These are phyloP conservation scores for Sarotherodon lohbergeri DNA, from an alignment of 2,113 vertebrate species.

Conservation along the genomic window DNA sequence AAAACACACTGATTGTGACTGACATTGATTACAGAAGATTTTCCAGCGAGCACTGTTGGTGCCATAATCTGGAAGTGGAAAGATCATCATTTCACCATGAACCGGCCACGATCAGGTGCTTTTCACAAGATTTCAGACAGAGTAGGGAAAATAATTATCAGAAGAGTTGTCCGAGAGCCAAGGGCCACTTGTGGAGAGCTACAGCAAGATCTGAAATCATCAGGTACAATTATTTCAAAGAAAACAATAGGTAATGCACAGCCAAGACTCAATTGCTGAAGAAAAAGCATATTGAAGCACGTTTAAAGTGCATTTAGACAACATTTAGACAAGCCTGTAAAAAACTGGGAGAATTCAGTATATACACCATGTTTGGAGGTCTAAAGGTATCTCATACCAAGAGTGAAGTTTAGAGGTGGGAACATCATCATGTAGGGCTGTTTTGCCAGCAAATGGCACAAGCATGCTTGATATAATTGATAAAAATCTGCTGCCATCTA, in stretches of 20 bases:
- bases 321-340: neutral
- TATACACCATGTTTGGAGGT: neutral
- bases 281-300: accelerated
- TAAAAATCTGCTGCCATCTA: neutral
- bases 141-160: neutral
- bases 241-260: neutral
- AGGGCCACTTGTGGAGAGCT: neutral
- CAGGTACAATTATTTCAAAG: neutral
- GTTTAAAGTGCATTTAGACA: neutral
- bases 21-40: neutral
- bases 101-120: neutral
- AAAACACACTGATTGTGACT: neutral
- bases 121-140: neutral
- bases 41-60: neutral
- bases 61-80: accelerated
- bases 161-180: neutral
- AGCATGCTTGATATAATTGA: neutral
- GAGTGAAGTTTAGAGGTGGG: neutral
- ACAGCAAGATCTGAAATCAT: neutral
- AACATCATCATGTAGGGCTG: accelerated
- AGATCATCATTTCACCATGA: neutral
- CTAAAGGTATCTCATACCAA: neutral
- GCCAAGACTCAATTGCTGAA: neutral
- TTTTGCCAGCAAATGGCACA: neutral
- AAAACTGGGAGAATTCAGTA: accelerated